phyloP scores from a whole-genome alignment of 2,797 vertebrate species.

The Tympanoctomys barrerae region DNA sequence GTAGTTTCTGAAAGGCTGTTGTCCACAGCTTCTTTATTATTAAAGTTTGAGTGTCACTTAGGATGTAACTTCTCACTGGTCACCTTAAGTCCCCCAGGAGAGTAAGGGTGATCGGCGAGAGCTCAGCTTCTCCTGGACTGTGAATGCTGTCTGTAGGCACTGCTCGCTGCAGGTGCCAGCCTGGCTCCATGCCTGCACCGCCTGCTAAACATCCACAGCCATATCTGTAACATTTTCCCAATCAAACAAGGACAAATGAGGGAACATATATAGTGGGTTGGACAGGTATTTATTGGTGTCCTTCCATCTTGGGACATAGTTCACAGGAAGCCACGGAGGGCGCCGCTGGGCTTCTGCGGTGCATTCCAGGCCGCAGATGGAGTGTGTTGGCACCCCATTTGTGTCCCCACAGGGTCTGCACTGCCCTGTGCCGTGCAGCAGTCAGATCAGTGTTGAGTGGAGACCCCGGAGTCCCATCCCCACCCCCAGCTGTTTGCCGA shows the following conservation, averaged over 20 bases:
- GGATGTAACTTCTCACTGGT: conserved; percentile 28
- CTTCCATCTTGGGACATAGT: neutral
- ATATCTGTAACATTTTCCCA: neutral
- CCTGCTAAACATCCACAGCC: neutral
- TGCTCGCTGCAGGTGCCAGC: neutral
- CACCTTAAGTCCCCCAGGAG: neutral
- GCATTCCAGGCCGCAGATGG: neutral
- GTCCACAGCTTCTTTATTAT: neutral
- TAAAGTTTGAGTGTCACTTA: conserved; percentile 46
- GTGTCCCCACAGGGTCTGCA: neutral
- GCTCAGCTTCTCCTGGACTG: neutral
- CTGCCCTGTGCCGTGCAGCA: neutral
- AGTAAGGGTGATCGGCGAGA: too few relatives aligned
- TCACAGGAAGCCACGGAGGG: neutral
- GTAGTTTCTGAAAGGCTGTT: too few relatives aligned
- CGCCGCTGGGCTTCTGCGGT: neutral
- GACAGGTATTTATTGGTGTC: conserved; percentile 66
- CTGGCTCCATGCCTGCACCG: neutral
- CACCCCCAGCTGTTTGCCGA: neutral
- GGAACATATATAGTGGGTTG: neutral
- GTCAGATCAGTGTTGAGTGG: neutral
- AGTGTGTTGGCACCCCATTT: neutral
- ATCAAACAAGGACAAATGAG: neutral
- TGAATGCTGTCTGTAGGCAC: neutral
- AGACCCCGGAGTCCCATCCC: neutral